phyloP scores from a whole-genome alignment of 2,797 vertebrate species.

The Gallinago solitaria region DNA sequence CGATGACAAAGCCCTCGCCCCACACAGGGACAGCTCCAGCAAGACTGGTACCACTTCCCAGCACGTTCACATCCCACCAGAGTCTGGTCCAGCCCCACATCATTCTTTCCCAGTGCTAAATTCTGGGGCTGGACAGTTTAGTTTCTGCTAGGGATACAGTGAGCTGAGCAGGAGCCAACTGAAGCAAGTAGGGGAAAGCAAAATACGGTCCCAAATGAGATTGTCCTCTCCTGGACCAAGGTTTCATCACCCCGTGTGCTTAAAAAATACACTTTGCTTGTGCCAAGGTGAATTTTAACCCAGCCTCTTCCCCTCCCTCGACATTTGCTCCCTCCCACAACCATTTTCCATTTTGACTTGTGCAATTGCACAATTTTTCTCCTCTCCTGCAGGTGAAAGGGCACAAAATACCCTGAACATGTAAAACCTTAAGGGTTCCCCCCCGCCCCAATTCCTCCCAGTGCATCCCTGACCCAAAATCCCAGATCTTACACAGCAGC shows the following conservation, averaged over 20 bases:
- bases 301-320: background rate
- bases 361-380: background rate
- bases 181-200: background rate
- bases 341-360: background rate
- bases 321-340: background rate
- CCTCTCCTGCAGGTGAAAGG: background rate
- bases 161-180: background rate
- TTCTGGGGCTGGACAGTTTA: background rate
- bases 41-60: background rate
- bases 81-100: background rate
- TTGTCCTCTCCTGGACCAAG: background rate
- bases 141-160: background rate
- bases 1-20: background rate
- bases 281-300: background rate
- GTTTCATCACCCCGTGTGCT: accelerated
- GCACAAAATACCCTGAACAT: background rate
- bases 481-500: accelerated
- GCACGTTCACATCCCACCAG: accelerated
- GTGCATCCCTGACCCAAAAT: background rate
- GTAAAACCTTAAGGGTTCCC: background rate
- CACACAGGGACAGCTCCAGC: background rate
- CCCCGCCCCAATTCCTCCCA: background rate
- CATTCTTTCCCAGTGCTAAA: background rate
- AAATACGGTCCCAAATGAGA: accelerated
- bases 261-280: background rate